phyloP scores from a whole-genome alignment of 1,140 invertebrate species.

The Temnothorax nylanderi region DNA sequence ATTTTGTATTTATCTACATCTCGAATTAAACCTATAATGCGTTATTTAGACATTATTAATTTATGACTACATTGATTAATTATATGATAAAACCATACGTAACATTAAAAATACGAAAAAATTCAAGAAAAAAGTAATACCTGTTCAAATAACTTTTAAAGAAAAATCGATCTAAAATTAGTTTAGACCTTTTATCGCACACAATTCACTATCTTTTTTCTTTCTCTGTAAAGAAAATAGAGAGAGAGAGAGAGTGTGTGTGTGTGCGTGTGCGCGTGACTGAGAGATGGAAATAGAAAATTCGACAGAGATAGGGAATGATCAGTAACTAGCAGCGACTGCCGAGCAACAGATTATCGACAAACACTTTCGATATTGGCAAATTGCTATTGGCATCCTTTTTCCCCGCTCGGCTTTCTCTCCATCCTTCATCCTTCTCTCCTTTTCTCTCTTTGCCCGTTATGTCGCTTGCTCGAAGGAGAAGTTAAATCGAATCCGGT shows the following conservation, averaged over 20 bases:
- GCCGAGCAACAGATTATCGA: slow-evolving; percentile 70
- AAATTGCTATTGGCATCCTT: slow-evolving; percentile 75
- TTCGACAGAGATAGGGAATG: slow-evolving; percentile 27
- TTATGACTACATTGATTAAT: neutral
- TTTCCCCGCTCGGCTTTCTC: slow-evolving; percentile 56
- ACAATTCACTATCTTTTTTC: neutral
- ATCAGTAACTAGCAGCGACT: slow-evolving; percentile 64
- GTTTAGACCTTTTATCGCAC: neutral
- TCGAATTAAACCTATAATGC: neutral
- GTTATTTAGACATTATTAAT: neutral
- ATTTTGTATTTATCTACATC: neutral
- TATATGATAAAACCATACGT: neutral
- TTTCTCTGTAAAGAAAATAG: neutral
- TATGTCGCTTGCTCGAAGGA: slow-evolving; percentile 69
- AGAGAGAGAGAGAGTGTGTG: neutral
- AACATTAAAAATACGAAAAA: neutral
- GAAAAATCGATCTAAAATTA: neutral
- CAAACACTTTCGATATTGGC: slow-evolving; percentile 80
- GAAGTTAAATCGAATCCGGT: slow-evolving; percentile 83
- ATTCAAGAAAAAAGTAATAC: neutral
- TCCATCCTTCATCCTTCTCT: slow-evolving; percentile 52
- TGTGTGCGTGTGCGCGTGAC: neutral
- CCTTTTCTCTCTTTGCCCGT: slow-evolving; percentile 62
- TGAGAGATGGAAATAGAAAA: neutral
- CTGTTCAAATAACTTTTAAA: neutral